Evolutionary conservation across 2,888 invertebrate genomes (phyloP).

Genomic region (Pseudolycoriella hygida): DNA sequence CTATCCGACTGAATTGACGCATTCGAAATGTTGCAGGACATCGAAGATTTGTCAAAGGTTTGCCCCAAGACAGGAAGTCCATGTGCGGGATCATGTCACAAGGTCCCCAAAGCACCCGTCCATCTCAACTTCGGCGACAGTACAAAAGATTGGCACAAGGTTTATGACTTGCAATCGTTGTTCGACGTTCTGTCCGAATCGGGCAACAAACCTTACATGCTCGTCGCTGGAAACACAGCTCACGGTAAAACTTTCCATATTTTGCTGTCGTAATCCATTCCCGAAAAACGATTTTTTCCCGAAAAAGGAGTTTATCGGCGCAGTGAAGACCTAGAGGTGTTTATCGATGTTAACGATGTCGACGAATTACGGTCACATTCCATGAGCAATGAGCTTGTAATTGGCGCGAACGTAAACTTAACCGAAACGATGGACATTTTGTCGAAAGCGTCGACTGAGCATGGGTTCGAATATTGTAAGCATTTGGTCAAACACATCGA

Average conservation of each 20-base stretch:
- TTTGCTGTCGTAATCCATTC: slow-evolving; percentile 17
- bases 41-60: slow-evolving; percentile 21
- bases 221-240: slow-evolving; percentile 60
- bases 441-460: slow-evolving; percentile 21
- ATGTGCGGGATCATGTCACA: slow-evolving; percentile 23
- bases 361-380: slow-evolving; percentile 29
- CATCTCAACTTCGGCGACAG: slow-evolving; percentile 14
- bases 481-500: slow-evolving; percentile 37
- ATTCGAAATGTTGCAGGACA: slow-evolving; percentile 33
- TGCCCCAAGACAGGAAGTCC: slow-evolving; percentile 26
- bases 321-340: slow-evolving; percentile 28
- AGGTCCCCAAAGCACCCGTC: slow-evolving; percentile 15
- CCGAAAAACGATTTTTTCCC: neutral
- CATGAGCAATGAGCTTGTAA: slow-evolving; percentile 13
- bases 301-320: slow-evolving; percentile 28
- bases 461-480: slow-evolving; percentile 35
- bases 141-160: slow-evolving; percentile 36
- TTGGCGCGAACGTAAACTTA: slow-evolving; percentile 37
- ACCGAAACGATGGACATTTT: slow-evolving; percentile 34
- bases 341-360: slow-evolving; percentile 43
- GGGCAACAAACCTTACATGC: slow-evolving; percentile 32
- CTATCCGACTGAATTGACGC: slow-evolving; percentile 11
- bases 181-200: slow-evolving; percentile 35
- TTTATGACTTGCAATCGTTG: slow-evolving; percentile 35
- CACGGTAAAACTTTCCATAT: slow-evolving; percentile 25